Base-by-base conservation (phyloP, 2,113 vertebrate genomes). In the Oryzias celebensis region DNA sequence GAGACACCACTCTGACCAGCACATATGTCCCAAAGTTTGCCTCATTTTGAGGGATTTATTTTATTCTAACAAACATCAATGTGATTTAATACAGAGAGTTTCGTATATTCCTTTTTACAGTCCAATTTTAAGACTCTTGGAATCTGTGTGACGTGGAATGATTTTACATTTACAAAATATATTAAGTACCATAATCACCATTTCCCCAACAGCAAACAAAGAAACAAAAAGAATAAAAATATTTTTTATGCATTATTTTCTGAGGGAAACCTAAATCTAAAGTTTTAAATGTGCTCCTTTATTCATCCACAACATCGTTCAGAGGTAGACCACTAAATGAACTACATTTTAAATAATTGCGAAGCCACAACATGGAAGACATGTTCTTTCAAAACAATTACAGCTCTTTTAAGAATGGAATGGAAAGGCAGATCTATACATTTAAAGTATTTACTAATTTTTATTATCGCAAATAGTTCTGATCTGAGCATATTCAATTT, bases 1-100 rank as follows among this genome's bases (percentile, higher is more conserved):
- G 4, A 76, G 13, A 68, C 68, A 50, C 4, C 24, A 52, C 52
- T 75, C 55, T 44, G n/a, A 58, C 49, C 70, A 52, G 14, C 17
- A 54, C 28, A 5, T 36, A 68, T 31, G 13, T 68, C 60, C 10
- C 36, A 36, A 75, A 58, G 42, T 71, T 55, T 5, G 56, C 85
- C 85, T 88, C 85, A 88, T 79, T 87, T 86, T 87, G 86, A 89
- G 89, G 85, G 74, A 86, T 86, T 88, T 87, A 90, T 89, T 90
- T 56, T 62, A 78, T 70, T 77, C 74, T 73, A 77, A 71, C 61
- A 77, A 71, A 79, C 83, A 88, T 89, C 86, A 89, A 89, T 89
- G 81, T 88, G 86, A 90, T 88, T 87, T 78, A 75, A 81, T 75
- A 83, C 79, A 89, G 73, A n/a, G 54, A 63, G 73, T 16, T 52